Base-by-base conservation (phyloP, 2,888 invertebrate species). In the Siphlonurus alternatus region DNA sequence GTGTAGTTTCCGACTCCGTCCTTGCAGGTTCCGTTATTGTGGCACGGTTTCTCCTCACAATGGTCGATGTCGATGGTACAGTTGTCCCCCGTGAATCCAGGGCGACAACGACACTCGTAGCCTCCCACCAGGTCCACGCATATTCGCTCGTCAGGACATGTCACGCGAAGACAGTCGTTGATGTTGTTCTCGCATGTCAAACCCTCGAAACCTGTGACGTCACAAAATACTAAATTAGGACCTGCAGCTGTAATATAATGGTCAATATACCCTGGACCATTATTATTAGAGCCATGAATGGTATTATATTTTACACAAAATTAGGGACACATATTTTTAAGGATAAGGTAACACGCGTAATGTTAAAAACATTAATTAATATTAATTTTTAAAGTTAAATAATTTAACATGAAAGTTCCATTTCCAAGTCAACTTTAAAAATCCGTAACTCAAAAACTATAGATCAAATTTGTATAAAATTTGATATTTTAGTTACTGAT, bases 11-110 rank as follows among this genome's bases (percentile, higher is more conserved):
- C 83, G 67, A 79, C 79, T 63, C 74, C 78, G 74, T 85, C 83
- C 67, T 79, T 76, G 75, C 90, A 90, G 64, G 84, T 85, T 70
- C 85, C 89, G 76, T 88, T 87, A 75, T 84, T 80, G 53, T 71
- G 68, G 78, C 93, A 93, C 25, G 23, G 19, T 22, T 62, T 19
- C 22, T 25, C 23, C 23, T 5, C 77, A 74, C 89, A 88, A 64
- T 83, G 82, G 71, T 83, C 80, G 59, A 80, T 73, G 67, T 79
- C 77, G 1, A 76, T 71, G 2, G 77, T 77, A 70, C 85, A 85
- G 71, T 82, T 79, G 1, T 80, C 79, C n/a, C 83, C 84, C 19
- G 77, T 75, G 69, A 78, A 82, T 15, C 85, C 85, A 10, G 78
- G 76, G 3, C 79, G 79, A 71, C 85, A 85, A 54, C 77, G 75